Evolutionary conservation across 2,113 vertebrate species (phyloP), one percentile per base, ranked within the genome.

Genomic region (Oenanthe oenanthe): DNA sequence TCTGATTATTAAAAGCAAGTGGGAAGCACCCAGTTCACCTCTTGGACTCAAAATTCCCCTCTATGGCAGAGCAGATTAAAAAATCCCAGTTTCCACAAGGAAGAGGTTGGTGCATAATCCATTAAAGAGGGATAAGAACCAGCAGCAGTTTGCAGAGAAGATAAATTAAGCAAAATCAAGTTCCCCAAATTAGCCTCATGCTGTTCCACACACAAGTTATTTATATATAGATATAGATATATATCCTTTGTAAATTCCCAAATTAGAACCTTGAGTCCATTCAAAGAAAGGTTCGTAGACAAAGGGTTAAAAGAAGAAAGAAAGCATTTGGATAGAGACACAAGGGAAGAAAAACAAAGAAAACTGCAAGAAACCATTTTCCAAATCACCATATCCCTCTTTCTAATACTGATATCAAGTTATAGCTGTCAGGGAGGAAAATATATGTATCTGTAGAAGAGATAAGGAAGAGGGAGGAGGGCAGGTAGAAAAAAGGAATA

Each of bases 281-380:
- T 54, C 47, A 88, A 57, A 76, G 43, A 38, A 90, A 80, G 1
- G 4, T 17, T 62, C 16, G 7, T 17, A 63, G 63, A 79, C 89
- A 93, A 92, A 94, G 73, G 56, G 61, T 85, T 91, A 88, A 92
- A 92, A 73, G 75, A 31, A 85, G 85, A 83, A 85, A 76, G 85
- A 4, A 61, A 85, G n/a, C 29, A 0, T 63, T 91, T 66, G 62
- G 45, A 7, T n/a, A 81, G 74, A 72, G 77, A 56, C 57, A 24
- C 25, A 17, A 36, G 73, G 80, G 75, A 61, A 76, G 60, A 70
- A 93, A 91, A 77, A 88, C 88, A 96, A 88, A 95, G 92, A 95
- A 89, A 94, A 73, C 67, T 21, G 88, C 85, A 84, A 92, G 82
- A 96, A 90, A 83, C 63, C 85, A 50, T 93, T 90, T 88, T 38